Percentiles rank a stretch among this genome's conserved stretches.
These are phyloP conservation scores for Patella vulgata DNA, from an alignment of 1,140 invertebrate genomes.

Conservation along the genomic window DNA sequence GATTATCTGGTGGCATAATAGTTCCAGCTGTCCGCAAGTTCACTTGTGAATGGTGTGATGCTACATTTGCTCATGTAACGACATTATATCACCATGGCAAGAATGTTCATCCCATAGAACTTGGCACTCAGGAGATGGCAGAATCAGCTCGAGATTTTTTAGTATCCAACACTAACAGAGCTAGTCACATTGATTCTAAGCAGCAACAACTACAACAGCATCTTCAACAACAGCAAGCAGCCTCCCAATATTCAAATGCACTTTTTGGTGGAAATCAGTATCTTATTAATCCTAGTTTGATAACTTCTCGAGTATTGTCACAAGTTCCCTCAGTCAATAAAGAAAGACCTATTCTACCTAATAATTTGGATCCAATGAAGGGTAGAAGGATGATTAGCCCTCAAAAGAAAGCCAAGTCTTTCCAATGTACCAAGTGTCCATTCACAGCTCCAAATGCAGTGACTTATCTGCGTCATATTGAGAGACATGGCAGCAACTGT, in stretches of 20 bases:
- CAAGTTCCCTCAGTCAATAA: slow-evolving; percentile 15
- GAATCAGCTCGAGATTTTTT: slow-evolving; percentile 18
- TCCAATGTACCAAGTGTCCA: slow-evolving; percentile 59
- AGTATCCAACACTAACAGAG: slow-evolving; percentile 11
- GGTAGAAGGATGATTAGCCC: slow-evolving; percentile 42
- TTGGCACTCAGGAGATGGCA: slow-evolving; percentile 48
- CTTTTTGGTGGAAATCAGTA: slow-evolving; percentile 30
- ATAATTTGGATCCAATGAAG: slow-evolving; percentile 13
- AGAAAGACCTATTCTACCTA: slow-evolving; percentile 3
- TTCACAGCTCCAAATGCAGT: slow-evolving; percentile 55
- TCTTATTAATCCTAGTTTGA: slow-evolving; percentile 6
- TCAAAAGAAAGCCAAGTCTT: slow-evolving; percentile 41
- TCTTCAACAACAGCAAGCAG: slow-evolving; percentile 1
- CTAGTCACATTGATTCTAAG: not conserved
- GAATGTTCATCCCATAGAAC: slow-evolving; percentile 47
- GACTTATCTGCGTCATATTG: slow-evolving; percentile 55
- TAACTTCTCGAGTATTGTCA: slow-evolving; percentile 3
- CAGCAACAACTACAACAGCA: slow-evolving; percentile 4
- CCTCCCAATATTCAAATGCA: slow-evolving; percentile 10
- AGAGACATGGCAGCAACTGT: slow-evolving; percentile 56
- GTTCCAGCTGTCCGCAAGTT: slow-evolving; percentile 13
- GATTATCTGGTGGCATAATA: not conserved
- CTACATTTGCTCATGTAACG: slow-evolving; percentile 49
- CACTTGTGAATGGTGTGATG: slow-evolving; percentile 59
- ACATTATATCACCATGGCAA: slow-evolving; percentile 54